phyloP scores from a whole-genome alignment of 2,113 vertebrate genomes.

The Megatriorchis doriae region DNA sequence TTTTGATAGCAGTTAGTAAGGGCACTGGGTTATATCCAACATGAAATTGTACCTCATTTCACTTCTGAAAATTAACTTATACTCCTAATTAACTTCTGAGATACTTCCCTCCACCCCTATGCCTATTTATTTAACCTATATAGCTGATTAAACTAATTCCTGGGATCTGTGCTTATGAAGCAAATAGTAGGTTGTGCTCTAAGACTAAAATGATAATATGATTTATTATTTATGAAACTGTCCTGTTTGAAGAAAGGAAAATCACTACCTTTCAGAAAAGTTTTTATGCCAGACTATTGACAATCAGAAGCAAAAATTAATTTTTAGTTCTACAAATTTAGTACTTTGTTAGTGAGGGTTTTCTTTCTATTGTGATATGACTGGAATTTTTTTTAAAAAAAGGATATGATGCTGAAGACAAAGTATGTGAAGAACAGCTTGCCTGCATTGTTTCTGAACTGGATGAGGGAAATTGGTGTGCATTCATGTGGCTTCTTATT shows the following conservation, averaged over 20 bases:
- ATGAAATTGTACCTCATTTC: background rate
- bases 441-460: background rate
- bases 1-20: background rate
- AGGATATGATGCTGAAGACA: background rate
- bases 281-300: background rate
- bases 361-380: background rate
- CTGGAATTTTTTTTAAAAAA: background rate
- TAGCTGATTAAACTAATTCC: background rate
- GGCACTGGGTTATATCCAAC: background rate
- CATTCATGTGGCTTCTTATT: background rate
- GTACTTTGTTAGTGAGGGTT: background rate
- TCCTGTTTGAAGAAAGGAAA: background rate
- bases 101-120: background rate
- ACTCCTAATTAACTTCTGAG: background rate
- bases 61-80: background rate
- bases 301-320: background rate
- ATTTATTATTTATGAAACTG: background rate
- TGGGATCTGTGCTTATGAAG: background rate
- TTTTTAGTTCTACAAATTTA: background rate
- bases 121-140: background rate
- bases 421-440: background rate
- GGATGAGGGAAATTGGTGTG: background rate
- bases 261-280: background rate
- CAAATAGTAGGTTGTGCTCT: background rate
- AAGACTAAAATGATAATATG: background rate